A percentile compares a stretch with the other conserved stretches of the same genome.
phyloP scores from a whole-genome alignment of 2,888 invertebrate genomes.

The Epiblema foenella region DNA sequence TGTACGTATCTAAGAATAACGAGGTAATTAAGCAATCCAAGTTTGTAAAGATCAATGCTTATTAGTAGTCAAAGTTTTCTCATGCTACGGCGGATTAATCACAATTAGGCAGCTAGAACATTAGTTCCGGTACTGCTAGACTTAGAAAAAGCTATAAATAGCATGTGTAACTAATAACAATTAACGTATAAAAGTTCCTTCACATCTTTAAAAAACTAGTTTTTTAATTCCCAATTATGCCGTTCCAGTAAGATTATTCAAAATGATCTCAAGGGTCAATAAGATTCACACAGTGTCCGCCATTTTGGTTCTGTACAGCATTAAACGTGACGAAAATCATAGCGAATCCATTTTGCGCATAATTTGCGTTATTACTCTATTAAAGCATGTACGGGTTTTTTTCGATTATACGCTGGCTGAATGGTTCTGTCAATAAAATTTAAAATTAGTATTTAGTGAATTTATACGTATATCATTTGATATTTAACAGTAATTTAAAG shows the following conservation, averaged over 20 bases:
- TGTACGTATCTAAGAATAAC: no score
- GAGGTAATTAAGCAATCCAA: no score
- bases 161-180: slow-evolving; percentile 5
- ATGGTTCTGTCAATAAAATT: background rate
- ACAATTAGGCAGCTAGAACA: background rate
- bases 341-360: slow-evolving; percentile 10
- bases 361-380: slow-evolving; percentile 33
- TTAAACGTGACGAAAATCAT: slow-evolving; percentile 9
- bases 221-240: background rate
- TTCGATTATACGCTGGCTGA: slow-evolving; percentile 10
- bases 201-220: slow-evolving; percentile 15
- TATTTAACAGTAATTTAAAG: no score
- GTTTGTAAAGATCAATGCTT: no score
- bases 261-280: background rate
- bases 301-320: background rate
- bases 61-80: no score
- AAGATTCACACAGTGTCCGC: background rate
- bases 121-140: background rate
- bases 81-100: background rate
- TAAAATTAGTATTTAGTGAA: no score
- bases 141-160: background rate
- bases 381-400: slow-evolving; percentile 23
- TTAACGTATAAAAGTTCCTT: slow-evolving; percentile 14
- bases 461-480: no score
- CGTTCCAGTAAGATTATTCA: background rate